Evolutionary conservation across 2,113 vertebrate genomes (phyloP), one percentile per base, ranked within the genome.

Genomic region (Prochilodus magdalenae): DNA sequence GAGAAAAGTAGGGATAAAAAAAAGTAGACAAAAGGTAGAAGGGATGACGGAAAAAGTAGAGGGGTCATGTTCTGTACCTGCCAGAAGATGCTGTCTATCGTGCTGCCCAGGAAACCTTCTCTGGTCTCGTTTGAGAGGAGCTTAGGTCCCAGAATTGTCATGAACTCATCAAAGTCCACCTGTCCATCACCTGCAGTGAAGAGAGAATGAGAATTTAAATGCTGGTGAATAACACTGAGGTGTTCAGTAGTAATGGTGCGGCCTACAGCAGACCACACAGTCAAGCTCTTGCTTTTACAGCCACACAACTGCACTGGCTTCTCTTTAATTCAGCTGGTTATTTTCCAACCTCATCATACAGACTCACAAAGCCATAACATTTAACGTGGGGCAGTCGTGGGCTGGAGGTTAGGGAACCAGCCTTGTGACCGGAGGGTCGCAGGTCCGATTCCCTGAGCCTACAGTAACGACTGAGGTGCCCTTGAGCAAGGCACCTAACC

Each of bases 51-150:
- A 51, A 59, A 26, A 51, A 79, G 29, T 12, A 36, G 60, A 44
- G 51, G 59, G 44, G 7, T 14, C 7, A 74, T n/a, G n/a, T 67
- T 79, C 22, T 26, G 74, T 59, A 99, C 98, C 97, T 99, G 97
- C 98, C 98, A 99, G 93, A 99, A 99, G 94, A 99, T 99, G 93
- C 96, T 98, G 91, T 99, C 98, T 79, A 99, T 98, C 80, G 97
- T 98, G 88, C 95, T 99, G 83, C 98, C 97, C 81, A 98, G 94
- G 89, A 98, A 99, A 84, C 97, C 97, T 77, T 99, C 97, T 51
- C 97, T 95, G 86, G 96, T 97, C 92, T 98, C 98, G 0, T 97
- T 96, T 0, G 97, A 98, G 79, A 98, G 95, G 82, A 99, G 93
- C 81, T 99, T 99, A 57, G 98, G 98, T 53, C 98, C 98, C 83